Conservation (phyloP, 2,797 vertebrate genomes). For the Clarias laeviceps region DNA sequence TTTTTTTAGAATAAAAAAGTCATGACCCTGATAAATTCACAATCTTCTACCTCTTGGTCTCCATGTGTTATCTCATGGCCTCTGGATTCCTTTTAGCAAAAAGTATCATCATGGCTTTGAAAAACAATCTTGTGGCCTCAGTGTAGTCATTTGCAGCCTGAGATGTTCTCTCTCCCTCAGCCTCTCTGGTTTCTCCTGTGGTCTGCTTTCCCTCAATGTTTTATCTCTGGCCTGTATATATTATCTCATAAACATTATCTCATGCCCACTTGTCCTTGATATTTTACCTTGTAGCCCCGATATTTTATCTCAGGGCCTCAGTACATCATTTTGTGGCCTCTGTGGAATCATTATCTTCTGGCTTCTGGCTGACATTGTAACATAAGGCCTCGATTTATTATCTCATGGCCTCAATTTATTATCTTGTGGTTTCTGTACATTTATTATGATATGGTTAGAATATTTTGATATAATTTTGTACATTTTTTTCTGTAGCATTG, state of each 20-base stretch:
- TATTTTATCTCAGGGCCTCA: not conserved
- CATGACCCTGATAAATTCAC: not conserved
- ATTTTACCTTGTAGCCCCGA: not conserved
- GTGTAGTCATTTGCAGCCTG: not conserved
- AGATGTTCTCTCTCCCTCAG: not conserved
- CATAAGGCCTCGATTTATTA: no score
- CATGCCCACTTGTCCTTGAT: not conserved
- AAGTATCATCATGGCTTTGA: no score
- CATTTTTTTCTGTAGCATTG: no score
- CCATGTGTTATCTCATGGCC: not conserved
- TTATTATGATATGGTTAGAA: not conserved
- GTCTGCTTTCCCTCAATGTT: not conserved
- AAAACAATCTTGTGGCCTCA: not conserved
- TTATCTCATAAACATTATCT: not conserved
- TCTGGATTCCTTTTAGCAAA: no score
- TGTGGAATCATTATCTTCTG: not conserved
- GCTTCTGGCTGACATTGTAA: not conserved
- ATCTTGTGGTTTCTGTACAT: not conserved
- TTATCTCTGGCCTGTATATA: not conserved
- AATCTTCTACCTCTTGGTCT: not conserved
- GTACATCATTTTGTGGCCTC: not conserved
- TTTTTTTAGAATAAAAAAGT: not conserved
- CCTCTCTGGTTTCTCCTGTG: not conserved
- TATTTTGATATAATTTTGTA: not conserved
- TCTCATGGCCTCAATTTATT: not conserved